phyloP scores from a whole-genome alignment of 2,888 invertebrate species.

The Halictus quadricinctus region DNA sequence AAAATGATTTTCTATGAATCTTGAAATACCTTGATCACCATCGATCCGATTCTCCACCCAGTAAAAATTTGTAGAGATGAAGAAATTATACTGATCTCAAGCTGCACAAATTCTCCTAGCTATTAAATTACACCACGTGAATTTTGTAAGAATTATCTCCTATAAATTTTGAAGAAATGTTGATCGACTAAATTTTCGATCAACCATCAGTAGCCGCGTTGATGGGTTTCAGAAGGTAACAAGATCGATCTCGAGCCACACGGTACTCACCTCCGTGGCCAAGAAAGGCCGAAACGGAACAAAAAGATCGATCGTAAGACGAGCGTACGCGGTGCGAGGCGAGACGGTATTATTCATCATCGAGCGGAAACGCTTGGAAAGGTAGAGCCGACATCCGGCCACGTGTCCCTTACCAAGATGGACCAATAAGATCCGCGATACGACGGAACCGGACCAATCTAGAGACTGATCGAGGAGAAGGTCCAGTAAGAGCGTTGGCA shows the following conservation, averaged over 20 bases:
- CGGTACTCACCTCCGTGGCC: slow-evolving; percentile 39
- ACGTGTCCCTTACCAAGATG: slow-evolving; percentile 73
- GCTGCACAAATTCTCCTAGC: no score
- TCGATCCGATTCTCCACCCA: no score
- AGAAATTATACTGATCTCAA: no score
- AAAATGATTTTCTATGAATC: not conserved
- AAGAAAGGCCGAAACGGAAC: slow-evolving; percentile 36
- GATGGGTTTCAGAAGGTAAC: slow-evolving; percentile 22
- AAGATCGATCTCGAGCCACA: slow-evolving; percentile 33
- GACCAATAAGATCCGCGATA: slow-evolving; percentile 61
- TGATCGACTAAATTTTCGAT: no score
- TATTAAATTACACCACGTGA: no score
- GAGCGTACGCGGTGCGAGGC: slow-evolving; percentile 66
- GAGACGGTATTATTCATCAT: slow-evolving; percentile 72
- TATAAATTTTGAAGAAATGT: no score
- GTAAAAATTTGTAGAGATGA: no score
- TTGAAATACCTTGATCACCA: not conserved
- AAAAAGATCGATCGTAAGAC: slow-evolving; percentile 69
- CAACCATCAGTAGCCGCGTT: not conserved
- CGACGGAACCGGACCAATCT: slow-evolving; percentile 57
- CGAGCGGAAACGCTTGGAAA: slow-evolving; percentile 76
- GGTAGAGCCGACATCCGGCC: slow-evolving; percentile 79
- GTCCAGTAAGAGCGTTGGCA: slow-evolving; percentile 70
- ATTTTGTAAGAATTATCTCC: no score
- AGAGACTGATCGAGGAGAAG: slow-evolving; percentile 50